These are phyloP conservation scores for Peromyscus eremicus DNA, from an alignment of 2,797 vertebrate genomes.

Conservation along the genomic window DNA sequence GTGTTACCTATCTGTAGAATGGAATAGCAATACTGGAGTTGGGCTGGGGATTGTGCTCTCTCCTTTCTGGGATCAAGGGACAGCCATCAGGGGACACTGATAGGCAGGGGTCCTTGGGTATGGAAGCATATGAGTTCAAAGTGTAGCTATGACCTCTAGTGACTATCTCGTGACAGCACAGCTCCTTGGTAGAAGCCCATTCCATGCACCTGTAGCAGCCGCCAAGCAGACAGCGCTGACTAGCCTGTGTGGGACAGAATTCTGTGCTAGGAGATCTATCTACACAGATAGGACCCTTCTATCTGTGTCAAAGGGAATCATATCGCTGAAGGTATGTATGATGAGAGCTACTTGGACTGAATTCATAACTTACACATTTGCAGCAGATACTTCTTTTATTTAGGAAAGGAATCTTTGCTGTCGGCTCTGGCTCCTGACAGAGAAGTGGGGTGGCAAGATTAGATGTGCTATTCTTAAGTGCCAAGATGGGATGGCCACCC, in stretches of 20 bases:
- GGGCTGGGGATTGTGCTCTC: not conserved
- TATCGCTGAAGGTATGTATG: accelerated
- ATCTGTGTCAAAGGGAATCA: not conserved
- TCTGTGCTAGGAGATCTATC: not conserved
- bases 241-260: not conserved
- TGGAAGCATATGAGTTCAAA: accelerated
- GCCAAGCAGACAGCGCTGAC: not conserved
- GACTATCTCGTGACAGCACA: accelerated
- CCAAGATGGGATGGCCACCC: not conserved
- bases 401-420: not conserved
- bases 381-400: slow-evolving; percentile 64
- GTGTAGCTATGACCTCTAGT: accelerated
- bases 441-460: not conserved
- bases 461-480: not conserved
- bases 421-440: not conserved
- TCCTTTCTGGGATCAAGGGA: not conserved
- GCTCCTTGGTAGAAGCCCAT: not conserved
- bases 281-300: no score
- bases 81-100: no score
- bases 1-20: not conserved
- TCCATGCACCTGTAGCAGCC: not conserved
- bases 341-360: no score
- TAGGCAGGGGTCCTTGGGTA: accelerated
- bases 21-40: no score
- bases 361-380: accelerated